Evolutionary conservation across 2,113 vertebrate species (phyloP).

Genomic region (Morone saxatilis): DNA sequence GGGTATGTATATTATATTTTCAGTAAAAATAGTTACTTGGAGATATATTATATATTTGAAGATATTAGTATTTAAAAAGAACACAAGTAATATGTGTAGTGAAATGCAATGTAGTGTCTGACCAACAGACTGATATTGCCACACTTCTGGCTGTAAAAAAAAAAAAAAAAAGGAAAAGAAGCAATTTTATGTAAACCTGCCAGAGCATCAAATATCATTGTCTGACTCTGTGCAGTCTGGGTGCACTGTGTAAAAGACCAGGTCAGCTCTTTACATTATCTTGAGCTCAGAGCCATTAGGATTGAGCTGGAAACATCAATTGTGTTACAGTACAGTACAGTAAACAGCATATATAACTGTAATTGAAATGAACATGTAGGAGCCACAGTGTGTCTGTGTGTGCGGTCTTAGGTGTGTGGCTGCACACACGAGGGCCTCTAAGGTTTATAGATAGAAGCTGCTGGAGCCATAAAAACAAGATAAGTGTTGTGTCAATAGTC

Average conservation of each 20-base stretch:
- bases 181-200: constrained; percentile 3
- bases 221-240: constrained; percentile 6
- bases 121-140: background rate
- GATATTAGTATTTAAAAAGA: background rate
- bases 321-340: constrained; percentile 24
- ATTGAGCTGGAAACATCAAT: constrained; percentile 17
- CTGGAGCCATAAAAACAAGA: constrained; percentile 79
- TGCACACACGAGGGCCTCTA: constrained; percentile 21
- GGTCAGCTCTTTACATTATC: constrained; percentile 3
- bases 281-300: constrained; percentile 28
- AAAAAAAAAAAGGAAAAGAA: too few relatives aligned
- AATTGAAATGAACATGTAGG: background rate
- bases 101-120: background rate
- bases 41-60: background rate
- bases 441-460: constrained; percentile 71
- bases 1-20: background rate
- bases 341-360: constrained; percentile 5
- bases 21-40: background rate
- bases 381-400: constrained; percentile 29
- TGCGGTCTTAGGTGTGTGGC: background rate
- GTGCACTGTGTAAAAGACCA: constrained; percentile 10
- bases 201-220: background rate
- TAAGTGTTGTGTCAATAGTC: constrained; percentile 85
- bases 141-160: background rate
- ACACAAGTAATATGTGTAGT: background rate